Conservation (phyloP, 1,140 invertebrate species). For the Magallana angulata region DNA sequence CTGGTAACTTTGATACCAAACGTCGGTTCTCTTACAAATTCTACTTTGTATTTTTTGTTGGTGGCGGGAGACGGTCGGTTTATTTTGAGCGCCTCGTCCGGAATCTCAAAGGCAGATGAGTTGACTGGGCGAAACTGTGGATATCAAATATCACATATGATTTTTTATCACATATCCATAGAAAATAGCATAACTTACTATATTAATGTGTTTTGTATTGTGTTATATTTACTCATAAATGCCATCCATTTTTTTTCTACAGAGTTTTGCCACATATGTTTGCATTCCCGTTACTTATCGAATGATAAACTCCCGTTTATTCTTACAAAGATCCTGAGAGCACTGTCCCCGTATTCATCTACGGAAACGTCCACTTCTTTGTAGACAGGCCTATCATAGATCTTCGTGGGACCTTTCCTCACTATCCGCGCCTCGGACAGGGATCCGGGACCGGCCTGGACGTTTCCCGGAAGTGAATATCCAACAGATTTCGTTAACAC, state of each 20-base stretch:
- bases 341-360: constrained; percentile 55
- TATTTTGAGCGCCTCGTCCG: constrained; percentile 60
- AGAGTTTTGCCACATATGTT: too few species aligned
- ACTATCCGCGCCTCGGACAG: constrained; percentile 21
- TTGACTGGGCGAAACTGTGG: background rate
- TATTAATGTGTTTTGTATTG: background rate
- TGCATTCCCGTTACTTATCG: too few species aligned
- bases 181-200: background rate
- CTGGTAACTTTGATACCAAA: constrained; percentile 60
- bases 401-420: background rate
- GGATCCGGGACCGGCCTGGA: background rate
- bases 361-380: constrained; percentile 47
- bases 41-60: constrained; percentile 53
- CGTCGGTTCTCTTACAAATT: constrained; percentile 46
- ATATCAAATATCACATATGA: too few species aligned
- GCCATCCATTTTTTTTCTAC: background rate
- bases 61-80: constrained; percentile 3
- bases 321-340: constrained; percentile 61
- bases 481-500: constrained; percentile 48
- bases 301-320: background rate
- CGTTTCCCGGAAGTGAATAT: constrained; percentile 40
- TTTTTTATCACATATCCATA: background rate
- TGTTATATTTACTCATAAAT: background rate
- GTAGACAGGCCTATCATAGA: constrained; percentile 50
- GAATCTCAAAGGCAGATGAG: constrained; percentile 51